Base-by-base conservation (phyloP, 2,797 vertebrate genomes). In the Balearica regulorum region DNA sequence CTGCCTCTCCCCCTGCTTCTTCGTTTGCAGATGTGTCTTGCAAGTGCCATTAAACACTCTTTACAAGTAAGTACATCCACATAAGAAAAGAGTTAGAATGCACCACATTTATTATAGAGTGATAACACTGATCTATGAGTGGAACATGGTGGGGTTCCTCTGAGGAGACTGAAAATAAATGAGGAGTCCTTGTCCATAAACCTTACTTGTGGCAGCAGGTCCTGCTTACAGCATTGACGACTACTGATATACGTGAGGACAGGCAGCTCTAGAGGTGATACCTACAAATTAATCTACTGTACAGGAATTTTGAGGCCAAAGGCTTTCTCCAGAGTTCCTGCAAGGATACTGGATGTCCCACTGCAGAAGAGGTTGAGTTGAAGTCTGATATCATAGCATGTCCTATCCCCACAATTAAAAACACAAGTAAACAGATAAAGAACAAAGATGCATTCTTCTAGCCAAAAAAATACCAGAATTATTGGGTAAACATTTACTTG, bases 401-500 rank as follows among this genome's bases (percentile, higher is more conserved):
- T 64, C 55, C 58, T 70, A 55, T 25, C 28, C 64, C 51, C 61
- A 46, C 46, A 78, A 44, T 9, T 84, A 66, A 90, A 80, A 88
- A 13, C 68, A 65, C 55, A 66, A 91, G 6, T 12, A 49, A 90
- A 44, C 26, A 60, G 39, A 57, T 41, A 39, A 93, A 61, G 61
- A 90, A 82, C 37, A 77, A 87, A 90, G 77, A 70, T 66, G 31
- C 10, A 18, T 82, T 83, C 65, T 61, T 73, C 39, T 73, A 91
- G 83, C 41, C 14, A 85, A 62, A 77, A 73, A 49, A 55, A 48
- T 4, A 29, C 29, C 62, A 9, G 33, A 93, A 79, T 64, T 84
- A 83, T 89, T 93, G 70, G 58, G 43, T 79, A 94, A 96, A 93
- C 95, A 92, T 95, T 94, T 96, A 79, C 78, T 87, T 71, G 35